phyloP scores from a whole-genome alignment of 2,888 invertebrate genomes.

The Crioceris asparagi region DNA sequence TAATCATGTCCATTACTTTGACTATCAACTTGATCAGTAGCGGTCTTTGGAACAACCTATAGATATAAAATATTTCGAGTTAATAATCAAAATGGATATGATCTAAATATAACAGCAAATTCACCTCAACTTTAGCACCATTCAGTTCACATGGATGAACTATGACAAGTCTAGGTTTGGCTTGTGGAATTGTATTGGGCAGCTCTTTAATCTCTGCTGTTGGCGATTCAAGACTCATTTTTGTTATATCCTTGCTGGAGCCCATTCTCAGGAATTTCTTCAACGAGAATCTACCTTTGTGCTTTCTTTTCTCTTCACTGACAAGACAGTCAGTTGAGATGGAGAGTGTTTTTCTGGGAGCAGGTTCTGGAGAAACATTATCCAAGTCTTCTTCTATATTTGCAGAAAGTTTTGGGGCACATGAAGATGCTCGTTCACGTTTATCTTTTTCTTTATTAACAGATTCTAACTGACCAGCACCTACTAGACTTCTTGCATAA shows the following conservation, averaged over 20 bases:
- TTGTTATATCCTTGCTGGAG: slow-evolving; percentile 57
- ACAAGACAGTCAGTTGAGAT: slow-evolving; percentile 64
- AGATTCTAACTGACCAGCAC: slow-evolving; percentile 47
- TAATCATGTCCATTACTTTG: too few relatives aligned
- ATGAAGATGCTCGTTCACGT: slow-evolving; percentile 55
- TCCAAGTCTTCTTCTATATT: slow-evolving; percentile 23
- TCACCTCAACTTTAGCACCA: slow-evolving; percentile 67
- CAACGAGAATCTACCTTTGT: slow-evolving; percentile 69
- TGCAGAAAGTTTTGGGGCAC: slow-evolving; percentile 46
- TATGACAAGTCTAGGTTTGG: slow-evolving; percentile 52
- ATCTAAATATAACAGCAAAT: too few relatives aligned
- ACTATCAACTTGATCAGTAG: slow-evolving; percentile 31
- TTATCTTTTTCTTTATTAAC: slow-evolving; percentile 64
- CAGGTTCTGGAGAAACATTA: slow-evolving; percentile 48
- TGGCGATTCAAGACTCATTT: slow-evolving; percentile 40
- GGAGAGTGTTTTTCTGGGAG: slow-evolving; percentile 59
- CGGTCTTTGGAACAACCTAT: slow-evolving; percentile 47
- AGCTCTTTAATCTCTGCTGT: slow-evolving; percentile 17
- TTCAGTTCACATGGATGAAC: slow-evolving; percentile 82
- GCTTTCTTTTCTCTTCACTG: slow-evolving; percentile 43
- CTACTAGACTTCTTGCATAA: slow-evolving; percentile 50
- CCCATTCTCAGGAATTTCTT: slow-evolving; percentile 76
- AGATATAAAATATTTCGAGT: too few relatives aligned
- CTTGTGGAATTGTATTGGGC: slow-evolving; percentile 15
- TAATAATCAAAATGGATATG: too few relatives aligned